Conservation (phyloP, 1,140 invertebrate species). For the Bombus sylvicola region DNA sequence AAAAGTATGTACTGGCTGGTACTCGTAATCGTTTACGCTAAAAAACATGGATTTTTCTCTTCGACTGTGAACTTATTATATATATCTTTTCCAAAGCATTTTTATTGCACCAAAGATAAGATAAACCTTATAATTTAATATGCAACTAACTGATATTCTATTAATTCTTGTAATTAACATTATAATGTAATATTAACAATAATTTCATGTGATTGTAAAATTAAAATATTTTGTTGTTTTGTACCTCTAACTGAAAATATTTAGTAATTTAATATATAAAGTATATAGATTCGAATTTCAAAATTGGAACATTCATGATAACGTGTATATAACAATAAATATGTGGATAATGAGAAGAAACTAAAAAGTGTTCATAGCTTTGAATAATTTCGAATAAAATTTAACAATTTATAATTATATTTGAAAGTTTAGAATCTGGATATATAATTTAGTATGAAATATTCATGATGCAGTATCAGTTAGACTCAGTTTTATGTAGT, state of each 20-base stretch:
- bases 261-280: not conserved
- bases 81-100: not conserved
- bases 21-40: not conserved
- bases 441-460: not conserved
- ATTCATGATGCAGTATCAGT: not conserved
- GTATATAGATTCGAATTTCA: not conserved
- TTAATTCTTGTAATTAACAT: not conserved
- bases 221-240: not conserved
- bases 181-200: not conserved
- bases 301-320: too few species aligned
- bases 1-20: too few species aligned
- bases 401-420: not conserved
- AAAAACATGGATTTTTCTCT: not conserved
- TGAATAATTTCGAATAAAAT: not conserved
- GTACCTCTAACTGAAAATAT: not conserved
- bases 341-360: not conserved
- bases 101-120: constrained; percentile 28
- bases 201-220: not conserved
- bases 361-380: not conserved
- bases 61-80: not conserved
- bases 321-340: too few species aligned
- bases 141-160: not conserved
- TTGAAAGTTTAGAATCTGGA: not conserved
- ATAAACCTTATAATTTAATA: constrained; percentile 21
- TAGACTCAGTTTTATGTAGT: not conserved